Evolutionary conservation across 2,797 vertebrate species (phyloP).

Genomic region (Acanthopagrus latus): DNA sequence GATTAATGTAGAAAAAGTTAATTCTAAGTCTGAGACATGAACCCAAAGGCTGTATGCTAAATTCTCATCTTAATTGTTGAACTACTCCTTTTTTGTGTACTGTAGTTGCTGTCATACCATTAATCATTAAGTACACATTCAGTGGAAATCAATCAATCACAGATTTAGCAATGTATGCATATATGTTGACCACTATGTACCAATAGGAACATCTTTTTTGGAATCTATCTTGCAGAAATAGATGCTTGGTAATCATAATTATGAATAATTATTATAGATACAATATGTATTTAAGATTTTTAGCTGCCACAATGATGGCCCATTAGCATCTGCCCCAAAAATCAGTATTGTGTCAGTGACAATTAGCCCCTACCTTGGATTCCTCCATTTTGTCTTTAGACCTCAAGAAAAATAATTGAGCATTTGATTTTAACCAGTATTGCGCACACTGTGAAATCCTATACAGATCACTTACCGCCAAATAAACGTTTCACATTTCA

Average conservation of each 20-base stretch:
- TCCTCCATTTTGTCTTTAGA: neutral
- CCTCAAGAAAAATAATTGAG: neutral
- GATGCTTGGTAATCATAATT: too few relatives aligned
- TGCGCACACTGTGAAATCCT: constrained; percentile 5
- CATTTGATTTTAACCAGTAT: neutral
- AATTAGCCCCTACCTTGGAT: neutral
- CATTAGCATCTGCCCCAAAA: too few relatives aligned
- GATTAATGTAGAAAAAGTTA: neutral
- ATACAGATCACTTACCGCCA: neutral
- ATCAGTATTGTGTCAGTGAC: neutral
- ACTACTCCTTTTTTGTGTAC: neutral
- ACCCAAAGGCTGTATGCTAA: neutral
- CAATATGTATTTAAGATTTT: too few relatives aligned
- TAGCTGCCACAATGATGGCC: too few relatives aligned
- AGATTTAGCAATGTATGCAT: too few relatives aligned
- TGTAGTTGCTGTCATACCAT: neutral
- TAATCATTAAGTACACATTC: neutral
- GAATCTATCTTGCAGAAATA: too few relatives aligned
- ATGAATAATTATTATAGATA: too few relatives aligned
- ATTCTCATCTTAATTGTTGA: neutral
- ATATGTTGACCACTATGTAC: too few relatives aligned
- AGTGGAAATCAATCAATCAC: neutral
- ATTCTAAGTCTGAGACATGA: neutral
- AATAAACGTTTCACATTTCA: constrained; percentile 35
- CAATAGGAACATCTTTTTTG: too few relatives aligned